Percentiles rank a stretch among this genome's conserved stretches.
phyloP scores from a whole-genome alignment of 2,888 invertebrate genomes.

The Bursaphelenchus okinawaensis region DNA sequence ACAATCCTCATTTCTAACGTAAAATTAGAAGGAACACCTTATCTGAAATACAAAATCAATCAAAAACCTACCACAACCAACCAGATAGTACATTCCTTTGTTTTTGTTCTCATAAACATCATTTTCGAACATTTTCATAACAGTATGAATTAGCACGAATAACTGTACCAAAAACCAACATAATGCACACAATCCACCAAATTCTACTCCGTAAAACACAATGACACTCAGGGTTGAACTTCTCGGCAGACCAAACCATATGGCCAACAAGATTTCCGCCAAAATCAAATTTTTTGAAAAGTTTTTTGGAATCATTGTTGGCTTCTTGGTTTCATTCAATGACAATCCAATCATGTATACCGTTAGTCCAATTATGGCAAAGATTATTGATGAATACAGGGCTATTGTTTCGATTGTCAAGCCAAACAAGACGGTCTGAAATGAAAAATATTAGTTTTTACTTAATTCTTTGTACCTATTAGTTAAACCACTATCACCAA shows the following conservation, averaged over 20 bases:
- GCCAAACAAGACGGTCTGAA: background rate
- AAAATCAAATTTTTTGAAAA: background rate
- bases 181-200: background rate
- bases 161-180: slow-evolving; percentile 8
- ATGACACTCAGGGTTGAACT: background rate
- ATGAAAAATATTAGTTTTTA: background rate
- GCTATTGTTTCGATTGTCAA: slow-evolving; percentile 1
- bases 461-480: too few species aligned
- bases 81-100: background rate
- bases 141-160: background rate
- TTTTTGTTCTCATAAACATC: background rate
- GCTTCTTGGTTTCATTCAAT: background rate
- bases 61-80: background rate
- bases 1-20: background rate
- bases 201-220: background rate
- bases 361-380: background rate
- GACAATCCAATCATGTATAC: background rate
- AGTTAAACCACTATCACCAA: too few species aligned
- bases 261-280: background rate
- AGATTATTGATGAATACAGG: background rate
- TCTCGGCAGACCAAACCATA: background rate
- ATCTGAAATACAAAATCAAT: background rate
- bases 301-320: background rate
- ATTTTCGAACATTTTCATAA: background rate
- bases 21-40: background rate